Evolutionary conservation across 2,113 vertebrate species (phyloP), one percentile per base, ranked within the genome.

Genomic region (Daubentonia madagascariensis): DNA sequence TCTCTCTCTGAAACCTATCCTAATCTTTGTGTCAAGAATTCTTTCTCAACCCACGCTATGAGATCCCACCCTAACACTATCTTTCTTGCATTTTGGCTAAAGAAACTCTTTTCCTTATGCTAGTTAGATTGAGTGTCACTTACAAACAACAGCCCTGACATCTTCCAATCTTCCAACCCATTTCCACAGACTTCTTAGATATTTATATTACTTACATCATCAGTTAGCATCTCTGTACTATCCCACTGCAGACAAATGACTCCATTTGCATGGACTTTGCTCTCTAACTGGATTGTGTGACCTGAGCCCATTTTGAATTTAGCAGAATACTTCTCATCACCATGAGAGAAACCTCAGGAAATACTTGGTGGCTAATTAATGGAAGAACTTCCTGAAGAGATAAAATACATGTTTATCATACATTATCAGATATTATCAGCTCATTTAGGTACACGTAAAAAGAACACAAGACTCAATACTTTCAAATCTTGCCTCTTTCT

Each of bases 351-450:
- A 91, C n/a, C 45, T 61, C 45, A 73, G 79, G 83, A 89, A 95
- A 86, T 75, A 75, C 18, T 94, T 54, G 57, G 50, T 72, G n/a
- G 78, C 25, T 97, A 89, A 94, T 89, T 93, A 59, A 90, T 80
- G 63, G 40, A 78, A 92, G 87, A 80, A 59, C 75, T 97, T 93
- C 81, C 70, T 63, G 57, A 83, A 54, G 16, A 89, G 65, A 89
- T 83, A 32, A 83, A 52, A 73, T 80, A 37, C 50, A 45, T 32
- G 12, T 67, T 91, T 81, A 92, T 90, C 67, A 68, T 83, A 59
- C 13, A 43, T 65, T 89, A 32, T 72, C 59, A 17, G 67, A 67
- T 65, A 95, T 59, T 84, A 57, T 94, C 61, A 84, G 37, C 10
- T 50, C 57, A 45, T 28, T 50, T 12, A 50, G 18, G 28, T 52